Conservation (phyloP, 2,797 vertebrate genomes). For the Garrulus glandarius region DNA sequence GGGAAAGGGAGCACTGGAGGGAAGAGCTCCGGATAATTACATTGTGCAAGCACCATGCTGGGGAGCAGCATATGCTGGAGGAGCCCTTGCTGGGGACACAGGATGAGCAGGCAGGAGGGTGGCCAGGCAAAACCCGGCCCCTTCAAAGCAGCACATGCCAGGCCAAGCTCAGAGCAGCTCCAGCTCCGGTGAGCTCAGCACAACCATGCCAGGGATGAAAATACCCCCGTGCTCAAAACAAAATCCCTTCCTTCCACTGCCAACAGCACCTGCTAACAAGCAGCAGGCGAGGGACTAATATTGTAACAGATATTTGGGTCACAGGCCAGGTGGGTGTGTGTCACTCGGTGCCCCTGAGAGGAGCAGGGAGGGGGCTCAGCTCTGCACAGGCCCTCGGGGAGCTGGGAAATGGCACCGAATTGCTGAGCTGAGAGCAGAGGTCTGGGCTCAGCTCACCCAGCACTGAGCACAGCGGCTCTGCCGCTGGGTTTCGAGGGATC, state of each 20-base stretch:
- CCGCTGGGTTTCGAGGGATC: neutral
- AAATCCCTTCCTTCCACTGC: conserved; percentile 1
- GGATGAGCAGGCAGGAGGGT: neutral
- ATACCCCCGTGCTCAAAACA: neutral
- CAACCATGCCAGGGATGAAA: neutral
- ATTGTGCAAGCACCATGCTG: neutral
- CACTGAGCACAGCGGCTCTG: neutral
- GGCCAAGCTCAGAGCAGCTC: neutral
- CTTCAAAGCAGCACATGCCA: neutral
- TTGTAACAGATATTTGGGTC: neutral
- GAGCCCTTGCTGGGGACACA: neutral
- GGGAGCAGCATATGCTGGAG: conserved; percentile 40
- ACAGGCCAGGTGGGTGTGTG: accelerated
- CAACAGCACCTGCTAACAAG: neutral
- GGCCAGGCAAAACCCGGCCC: neutral
- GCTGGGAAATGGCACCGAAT: neutral
- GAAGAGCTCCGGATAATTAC: conserved; percentile 38
- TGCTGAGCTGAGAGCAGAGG: neutral
- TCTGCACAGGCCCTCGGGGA: neutral
- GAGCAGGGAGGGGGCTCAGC: neutral
- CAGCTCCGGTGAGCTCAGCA: neutral
- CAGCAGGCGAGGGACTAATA: neutral
- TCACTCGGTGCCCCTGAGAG: neutral
- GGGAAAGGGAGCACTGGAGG: conserved; percentile 5
- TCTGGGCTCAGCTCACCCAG: neutral